Conservation (phyloP, 1,140 invertebrate genomes). For the Cyrtorhinus lividipennis region DNA sequence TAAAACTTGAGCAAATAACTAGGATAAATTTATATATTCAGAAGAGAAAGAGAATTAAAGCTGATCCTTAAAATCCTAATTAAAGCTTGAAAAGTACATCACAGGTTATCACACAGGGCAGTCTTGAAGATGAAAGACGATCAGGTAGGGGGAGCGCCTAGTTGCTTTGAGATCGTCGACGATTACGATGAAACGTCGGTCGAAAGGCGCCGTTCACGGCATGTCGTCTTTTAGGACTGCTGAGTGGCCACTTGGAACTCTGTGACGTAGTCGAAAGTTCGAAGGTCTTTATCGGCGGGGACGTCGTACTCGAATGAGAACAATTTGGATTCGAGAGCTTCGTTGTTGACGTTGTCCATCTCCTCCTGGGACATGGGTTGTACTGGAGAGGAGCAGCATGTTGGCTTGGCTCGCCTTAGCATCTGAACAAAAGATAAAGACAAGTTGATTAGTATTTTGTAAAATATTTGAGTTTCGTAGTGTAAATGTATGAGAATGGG, state of each 20-base stretch:
- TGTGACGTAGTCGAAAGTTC: constrained; percentile 3
- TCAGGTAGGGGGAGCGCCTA: neutral
- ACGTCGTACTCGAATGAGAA: neutral
- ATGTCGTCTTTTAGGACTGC: constrained; percentile 4
- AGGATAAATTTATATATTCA: too few species aligned
- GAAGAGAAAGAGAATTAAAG: too few species aligned
- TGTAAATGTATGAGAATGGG: neutral
- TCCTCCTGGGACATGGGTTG: constrained; percentile 7
- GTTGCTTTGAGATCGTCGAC: neutral
- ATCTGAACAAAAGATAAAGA: constrained; percentile 14
- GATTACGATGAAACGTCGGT: neutral
- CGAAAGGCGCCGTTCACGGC: too few species aligned
- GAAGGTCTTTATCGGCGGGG: neutral
- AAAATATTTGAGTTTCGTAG: neutral
- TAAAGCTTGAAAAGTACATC: constrained; percentile 7
- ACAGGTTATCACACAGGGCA: constrained; percentile 12
- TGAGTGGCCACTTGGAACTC: neutral
- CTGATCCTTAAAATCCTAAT: too few species aligned
- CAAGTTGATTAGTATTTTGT: constrained; percentile 11
- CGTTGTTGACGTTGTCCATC: constrained; percentile 15
- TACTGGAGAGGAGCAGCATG: neutral
- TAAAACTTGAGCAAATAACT: too few species aligned
- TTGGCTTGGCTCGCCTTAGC: constrained; percentile 16
- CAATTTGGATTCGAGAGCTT: constrained; percentile 11
- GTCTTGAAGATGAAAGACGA: constrained; percentile 14